Evolutionary conservation across 2,888 invertebrate species (phyloP), one percentile per base, ranked within the genome.

Genomic region (Melanchra persicariae): DNA sequence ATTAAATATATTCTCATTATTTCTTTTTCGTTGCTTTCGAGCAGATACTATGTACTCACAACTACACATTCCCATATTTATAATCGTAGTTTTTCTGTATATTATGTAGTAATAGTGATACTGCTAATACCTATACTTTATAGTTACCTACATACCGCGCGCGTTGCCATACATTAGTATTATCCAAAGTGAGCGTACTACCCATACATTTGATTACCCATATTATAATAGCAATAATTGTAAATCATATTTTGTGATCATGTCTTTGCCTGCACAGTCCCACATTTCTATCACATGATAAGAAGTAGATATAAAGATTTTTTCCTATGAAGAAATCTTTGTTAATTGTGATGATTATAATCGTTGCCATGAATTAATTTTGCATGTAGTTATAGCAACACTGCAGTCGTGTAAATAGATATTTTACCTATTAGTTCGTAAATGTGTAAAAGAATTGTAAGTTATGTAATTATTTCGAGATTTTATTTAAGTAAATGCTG

Each of bases 101-200:
- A 93, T 92, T 93, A 88, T 87, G 78, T 87, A 80, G 74, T 89
- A 88, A 89, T 87, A 86, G 79, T 87, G 67, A 82, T 68, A 60
- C 68, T 63, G 74, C 63, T 85, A 73, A 76, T 81, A 90, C 88
- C 82, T 89, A 87, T 84, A 86, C 86, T 88, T 87, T 90, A 91
- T 88, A 94, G 95, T 95, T 95, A 95, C 95, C 95, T 91, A 91
- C 85, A 89, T 90, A 92, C 89, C 87, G 90, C 88, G 92, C 90
- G 91, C 89, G 95, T 94, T 95, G 95, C 95, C 95, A 95, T 95
- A 95, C 87, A 85, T 87, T 87, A 93, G 81, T 86, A 84, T 81
- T 85, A 85, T 62, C 68, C 60, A 60, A 71, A 77, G 81, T 83
- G 79, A 84, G 69, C 55, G 26, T 73, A 82, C 62, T 70, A 64